Evolutionary conservation across 64 coral and sea anemone genomes (phyloP).

Genomic region (Catalaphyllia jardinei): DNA sequence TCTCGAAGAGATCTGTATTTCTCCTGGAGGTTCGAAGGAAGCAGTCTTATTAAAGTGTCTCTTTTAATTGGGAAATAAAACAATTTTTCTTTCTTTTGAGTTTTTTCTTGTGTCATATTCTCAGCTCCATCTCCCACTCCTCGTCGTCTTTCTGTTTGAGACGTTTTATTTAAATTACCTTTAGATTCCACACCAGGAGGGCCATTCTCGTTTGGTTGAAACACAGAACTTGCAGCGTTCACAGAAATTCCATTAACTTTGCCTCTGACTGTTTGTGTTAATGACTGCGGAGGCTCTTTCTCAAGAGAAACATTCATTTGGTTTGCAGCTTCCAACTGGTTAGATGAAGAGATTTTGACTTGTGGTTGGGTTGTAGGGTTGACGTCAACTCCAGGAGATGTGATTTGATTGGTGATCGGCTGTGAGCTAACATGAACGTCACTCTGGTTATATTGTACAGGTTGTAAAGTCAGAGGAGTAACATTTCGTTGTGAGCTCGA

Average conservation of each 20-base stretch:
- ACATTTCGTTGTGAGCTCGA: neutral
- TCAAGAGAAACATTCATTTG: neutral
- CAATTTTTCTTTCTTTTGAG: constrained; percentile 18
- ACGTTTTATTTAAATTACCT: neutral
- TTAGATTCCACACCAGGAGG: too few relatives aligned
- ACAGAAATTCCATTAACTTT: neutral
- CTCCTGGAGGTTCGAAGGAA: constrained; percentile 23
- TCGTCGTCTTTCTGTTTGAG: neutral
- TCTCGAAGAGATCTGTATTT: constrained; percentile 30
- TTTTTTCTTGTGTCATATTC: neutral
- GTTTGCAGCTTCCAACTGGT: neutral
- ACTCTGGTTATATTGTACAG: neutral
- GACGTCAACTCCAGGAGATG: too few relatives aligned
- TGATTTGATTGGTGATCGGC: neutral
- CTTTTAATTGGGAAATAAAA: constrained; percentile 79
- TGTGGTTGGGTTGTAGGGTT: neutral
- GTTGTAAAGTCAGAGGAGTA: neutral
- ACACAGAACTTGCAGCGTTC: neutral
- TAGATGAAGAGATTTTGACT: neutral
- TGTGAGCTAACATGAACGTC: neutral
- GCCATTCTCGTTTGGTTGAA: neutral
- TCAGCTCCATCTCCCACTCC: neutral
- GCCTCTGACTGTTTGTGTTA: neutral
- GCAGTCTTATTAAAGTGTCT: constrained; percentile 56
- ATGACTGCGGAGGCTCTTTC: neutral